Conservation (phyloP, 2,797 vertebrate genomes). For the Alauda arvensis region DNA sequence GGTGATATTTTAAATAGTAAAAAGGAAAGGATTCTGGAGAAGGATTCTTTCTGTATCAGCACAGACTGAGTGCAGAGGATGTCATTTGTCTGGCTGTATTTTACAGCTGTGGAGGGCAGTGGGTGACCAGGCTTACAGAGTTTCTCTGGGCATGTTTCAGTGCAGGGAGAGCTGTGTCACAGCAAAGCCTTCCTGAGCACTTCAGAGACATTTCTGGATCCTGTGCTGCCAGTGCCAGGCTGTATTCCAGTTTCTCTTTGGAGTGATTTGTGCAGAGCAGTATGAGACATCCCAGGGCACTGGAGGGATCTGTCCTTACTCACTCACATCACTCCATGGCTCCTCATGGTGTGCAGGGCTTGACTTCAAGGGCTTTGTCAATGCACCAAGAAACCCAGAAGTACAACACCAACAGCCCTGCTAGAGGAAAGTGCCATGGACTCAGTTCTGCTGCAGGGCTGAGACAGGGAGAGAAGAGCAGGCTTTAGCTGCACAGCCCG, state of each 20-base stretch:
- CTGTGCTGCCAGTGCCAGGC: not conserved
- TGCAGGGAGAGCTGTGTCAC: not conserved
- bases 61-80: not conserved
- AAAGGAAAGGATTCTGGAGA: not conserved
- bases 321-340: not conserved
- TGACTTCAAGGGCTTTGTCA: not conserved
- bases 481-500: not conserved
- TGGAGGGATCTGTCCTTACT: not conserved
- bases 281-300: not conserved
- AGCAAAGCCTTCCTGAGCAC: not conserved
- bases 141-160: fast-evolving
- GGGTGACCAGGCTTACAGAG: not conserved
- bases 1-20: not conserved
- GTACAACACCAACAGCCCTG: not conserved
- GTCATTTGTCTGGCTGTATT: not conserved
- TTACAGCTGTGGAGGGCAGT: not conserved
- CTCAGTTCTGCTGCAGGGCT: not conserved
- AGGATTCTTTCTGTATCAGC: not conserved
- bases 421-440: not conserved
- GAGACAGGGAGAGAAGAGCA: not conserved
- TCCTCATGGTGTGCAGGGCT: not conserved
- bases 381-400: not conserved
- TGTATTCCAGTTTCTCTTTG: not conserved
- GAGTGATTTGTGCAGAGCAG: not conserved
- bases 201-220: not conserved